phyloP scores from a whole-genome alignment of 1,140 invertebrate species.

The Rhagoletis zephyria region DNA sequence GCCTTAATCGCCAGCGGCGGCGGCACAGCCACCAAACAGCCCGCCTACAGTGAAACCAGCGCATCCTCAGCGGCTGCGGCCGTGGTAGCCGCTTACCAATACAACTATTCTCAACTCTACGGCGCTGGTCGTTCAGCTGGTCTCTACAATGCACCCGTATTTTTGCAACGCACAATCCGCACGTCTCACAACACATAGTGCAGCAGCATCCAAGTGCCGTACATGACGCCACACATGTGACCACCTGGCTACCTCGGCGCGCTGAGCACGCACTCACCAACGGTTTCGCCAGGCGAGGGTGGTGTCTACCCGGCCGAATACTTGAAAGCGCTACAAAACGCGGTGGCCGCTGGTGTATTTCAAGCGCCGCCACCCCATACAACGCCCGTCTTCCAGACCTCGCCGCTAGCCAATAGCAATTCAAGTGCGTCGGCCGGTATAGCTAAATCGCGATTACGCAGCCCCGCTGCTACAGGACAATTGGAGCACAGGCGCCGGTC shows the following conservation, averaged over 20 bases:
- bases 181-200: slow-evolving; percentile 42
- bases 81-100: slow-evolving; percentile 52
- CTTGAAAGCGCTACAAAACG: slow-evolving; percentile 54
- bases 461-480: not conserved
- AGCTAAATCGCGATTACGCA: not conserved
- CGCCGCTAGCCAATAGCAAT: not conserved
- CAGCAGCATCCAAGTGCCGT: slow-evolving; percentile 45
- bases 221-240: not conserved
- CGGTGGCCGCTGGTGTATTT: slow-evolving; percentile 43
- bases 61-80: slow-evolving; percentile 17
- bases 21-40: not conserved
- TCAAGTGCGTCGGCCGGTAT: not conserved
- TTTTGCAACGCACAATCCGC: slow-evolving; percentile 22
- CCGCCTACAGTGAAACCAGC: slow-evolving; percentile 22
- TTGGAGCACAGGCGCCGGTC: slow-evolving; percentile 38
- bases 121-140: slow-evolving; percentile 35
- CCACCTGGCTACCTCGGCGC: slow-evolving; percentile 12
- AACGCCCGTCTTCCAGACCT: not conserved
- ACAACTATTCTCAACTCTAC: slow-evolving; percentile 55
- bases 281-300: not conserved
- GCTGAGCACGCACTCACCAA: not conserved
- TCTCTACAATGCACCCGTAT: slow-evolving; percentile 48
- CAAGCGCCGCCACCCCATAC: slow-evolving; percentile 6
- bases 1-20: not conserved
- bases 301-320: slow-evolving; percentile 27